phyloP scores from a whole-genome alignment of 2,113 vertebrate species.

The Brachirus orientalis region DNA sequence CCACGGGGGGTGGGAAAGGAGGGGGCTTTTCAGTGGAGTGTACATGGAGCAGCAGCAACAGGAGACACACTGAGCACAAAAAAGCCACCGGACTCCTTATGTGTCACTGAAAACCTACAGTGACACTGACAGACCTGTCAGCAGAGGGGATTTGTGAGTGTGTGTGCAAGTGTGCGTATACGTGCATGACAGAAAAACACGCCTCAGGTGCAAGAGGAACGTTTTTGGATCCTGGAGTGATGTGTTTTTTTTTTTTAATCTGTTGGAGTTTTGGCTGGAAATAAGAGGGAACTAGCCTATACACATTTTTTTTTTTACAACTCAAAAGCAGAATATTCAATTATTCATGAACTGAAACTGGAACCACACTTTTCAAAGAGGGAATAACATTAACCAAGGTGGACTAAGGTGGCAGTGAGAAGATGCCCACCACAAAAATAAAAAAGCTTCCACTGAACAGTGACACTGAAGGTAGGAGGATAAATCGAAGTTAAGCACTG shows the following conservation, averaged over 20 bases:
- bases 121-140: slow-evolving; percentile 56
- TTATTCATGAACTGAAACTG: slow-evolving; percentile 13
- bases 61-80: slow-evolving; percentile 42
- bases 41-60: slow-evolving; percentile 42
- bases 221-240: slow-evolving; percentile 51
- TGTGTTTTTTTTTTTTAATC: slow-evolving; percentile 37
- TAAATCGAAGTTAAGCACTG: slow-evolving; percentile 60
- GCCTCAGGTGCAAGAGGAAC: slow-evolving; percentile 50
- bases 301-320: too few species aligned
- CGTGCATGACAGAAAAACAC: slow-evolving; percentile 29
- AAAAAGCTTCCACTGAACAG: slow-evolving; percentile 48
- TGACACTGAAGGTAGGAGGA: slow-evolving; percentile 38
- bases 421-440: slow-evolving; percentile 68
- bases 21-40: slow-evolving; percentile 36
- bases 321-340: too few species aligned
- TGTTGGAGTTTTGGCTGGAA: slow-evolving; percentile 31
- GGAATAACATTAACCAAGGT: slow-evolving; percentile 28
- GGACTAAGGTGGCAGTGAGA: slow-evolving; percentile 38
- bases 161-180: slow-evolving; percentile 3
- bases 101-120: slow-evolving; percentile 50
- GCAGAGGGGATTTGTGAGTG: slow-evolving; percentile 35
- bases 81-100: slow-evolving; percentile 50
- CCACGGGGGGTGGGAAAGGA: slow-evolving; percentile 17
- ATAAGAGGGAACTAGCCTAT: slow-evolving; percentile 14
- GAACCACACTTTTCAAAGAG: slow-evolving; percentile 17